Base-by-base conservation (phyloP, 2,888 invertebrate genomes). In the Orthosia gothica region DNA sequence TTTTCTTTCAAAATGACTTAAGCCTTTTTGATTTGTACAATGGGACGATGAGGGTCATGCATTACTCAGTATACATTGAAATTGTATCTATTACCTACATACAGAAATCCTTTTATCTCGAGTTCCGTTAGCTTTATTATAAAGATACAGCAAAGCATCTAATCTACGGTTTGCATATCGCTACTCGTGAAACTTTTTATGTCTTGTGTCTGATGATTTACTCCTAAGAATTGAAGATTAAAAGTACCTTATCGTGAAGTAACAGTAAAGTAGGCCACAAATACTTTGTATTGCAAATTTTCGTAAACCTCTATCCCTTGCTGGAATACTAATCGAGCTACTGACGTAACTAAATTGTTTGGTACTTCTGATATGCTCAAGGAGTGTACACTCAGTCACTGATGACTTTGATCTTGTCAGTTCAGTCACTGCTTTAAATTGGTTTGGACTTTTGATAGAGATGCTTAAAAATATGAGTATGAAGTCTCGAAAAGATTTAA, bases 291-390 rank as follows among this genome's bases (percentile, higher is more conserved):
- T 78, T 61, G 70, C 58, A 74, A 72, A 71, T 78, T 52, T 65
- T 61, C 49, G 52, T 68, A 63, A 69, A 73, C 20, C 68, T 23
- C 13, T 13, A 64, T 62, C 40, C 26, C 32, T 45, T 57, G 49
- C 58, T 49, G n/a, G 81, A 68, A 83, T 83, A 81, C 61, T 61
- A 66, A 83, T 69, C n/a, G 16, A n/a, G 20, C 58, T 16, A 49
- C 45, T 81, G 81, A 78, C 74, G 78, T 71, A 66, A 81, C 68
- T 68, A 32, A 49, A 70, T 66, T 65, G 68, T 74, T 70, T 45
- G 9, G 68, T 52, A 49, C 32, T 26, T 40, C 20, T 47, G 62
- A 69, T 20, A 5, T 5, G 26, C 23, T 62, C 18, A 47, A 45
- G 55, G 32, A 59, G 61, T 26, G 23, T 16, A 18, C 68, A 18